Evolutionary conservation across 1,140 invertebrate species (phyloP), one percentile per base, ranked within the genome.

Genomic region (Trichogramma pretiosum): DNA sequence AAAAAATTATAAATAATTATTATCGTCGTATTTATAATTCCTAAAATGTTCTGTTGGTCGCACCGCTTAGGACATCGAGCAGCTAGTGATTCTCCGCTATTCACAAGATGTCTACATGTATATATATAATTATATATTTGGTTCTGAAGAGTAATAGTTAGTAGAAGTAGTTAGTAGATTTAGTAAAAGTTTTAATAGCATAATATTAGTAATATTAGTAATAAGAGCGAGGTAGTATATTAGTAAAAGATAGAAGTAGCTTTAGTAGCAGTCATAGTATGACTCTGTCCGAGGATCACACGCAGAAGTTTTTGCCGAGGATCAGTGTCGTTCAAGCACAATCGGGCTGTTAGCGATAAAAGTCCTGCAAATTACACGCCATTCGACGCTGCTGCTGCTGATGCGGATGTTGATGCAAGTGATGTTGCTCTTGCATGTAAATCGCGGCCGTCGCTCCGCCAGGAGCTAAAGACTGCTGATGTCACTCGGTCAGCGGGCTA

Each of bases 311-410:
- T 7, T 28, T 28, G 5, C 5, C 24, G 24, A 28, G n/a, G 24
- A 28, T 28, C 24, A 28, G n/a, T n/a, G 24, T 11, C 24, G 11
- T 28, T 7, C 24, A 28, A 11, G 24, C 24, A 28, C 24, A 5
- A 11, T 7, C 24, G 24, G 11, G 5, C 5, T 7, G 24, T 28
- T 64, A 72, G 40, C 64, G 66, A 61, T 70, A 72, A 47, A 67
- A 72, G 38, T 72, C 65, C 18, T 68, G 48, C 41, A 70, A 54
- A 65, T 72, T 72, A 62, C 68, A 72, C 59, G 70, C 61, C 46
- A 62, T 68, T 60, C 67, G 67, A 18, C 59, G 57, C 17, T 51
- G 50, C 14, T 50, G 49, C 22, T 52, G 55, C 9, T 52, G 48
- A n/a, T 52, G 58, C n/a, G 56, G 56, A 17, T 56, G 55, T n/a